phyloP scores from a whole-genome alignment of 2,113 vertebrate genomes.

The Acanthochromis polyacanthus region DNA sequence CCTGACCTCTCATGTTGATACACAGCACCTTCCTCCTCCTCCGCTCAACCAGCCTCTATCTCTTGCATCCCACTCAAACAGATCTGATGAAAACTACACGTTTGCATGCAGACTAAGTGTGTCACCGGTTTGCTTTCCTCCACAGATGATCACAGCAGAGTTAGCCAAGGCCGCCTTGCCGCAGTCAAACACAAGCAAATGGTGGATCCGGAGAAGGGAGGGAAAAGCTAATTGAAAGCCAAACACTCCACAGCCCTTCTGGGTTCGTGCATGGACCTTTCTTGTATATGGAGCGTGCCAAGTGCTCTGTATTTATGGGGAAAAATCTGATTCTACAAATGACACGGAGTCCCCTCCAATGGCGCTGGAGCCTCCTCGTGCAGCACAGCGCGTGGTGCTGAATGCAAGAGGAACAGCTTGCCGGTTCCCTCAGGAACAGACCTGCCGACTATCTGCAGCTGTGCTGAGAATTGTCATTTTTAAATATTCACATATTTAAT shows the following conservation, averaged over 20 bases:
- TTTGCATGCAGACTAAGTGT: slow-evolving; percentile 26
- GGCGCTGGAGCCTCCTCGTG: slow-evolving; percentile 76
- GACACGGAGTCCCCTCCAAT: slow-evolving; percentile 72
- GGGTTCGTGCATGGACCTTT: slow-evolving; percentile 51
- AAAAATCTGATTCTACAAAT: slow-evolving; percentile 75
- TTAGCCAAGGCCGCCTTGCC: slow-evolving; percentile 32
- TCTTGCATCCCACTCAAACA: slow-evolving; percentile 20
- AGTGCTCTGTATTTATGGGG: slow-evolving; percentile 73
- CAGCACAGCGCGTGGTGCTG: slow-evolving; percentile 70
- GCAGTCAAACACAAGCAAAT: slow-evolving; percentile 64
- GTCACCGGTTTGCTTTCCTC: slow-evolving; percentile 21
- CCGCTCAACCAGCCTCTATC: neutral
- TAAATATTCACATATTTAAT: slow-evolving; percentile 89
- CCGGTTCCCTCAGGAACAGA: slow-evolving; percentile 75
- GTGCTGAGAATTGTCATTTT: slow-evolving; percentile 83
- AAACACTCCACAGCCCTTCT: slow-evolving; percentile 64
- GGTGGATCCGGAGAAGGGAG: slow-evolving; percentile 36
- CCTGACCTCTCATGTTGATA: slow-evolving; percentile 28
- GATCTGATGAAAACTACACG: slow-evolving; percentile 20
- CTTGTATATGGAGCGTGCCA: slow-evolving; percentile 64
- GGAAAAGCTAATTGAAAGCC: slow-evolving; percentile 79
- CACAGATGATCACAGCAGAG: slow-evolving; percentile 39
- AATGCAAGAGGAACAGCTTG: slow-evolving; percentile 84
- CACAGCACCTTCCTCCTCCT: slow-evolving; percentile 10
- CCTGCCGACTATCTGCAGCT: slow-evolving; percentile 83